phyloP scores from a whole-genome alignment of 1,140 invertebrate genomes.

The Drosophila bocki region DNA sequence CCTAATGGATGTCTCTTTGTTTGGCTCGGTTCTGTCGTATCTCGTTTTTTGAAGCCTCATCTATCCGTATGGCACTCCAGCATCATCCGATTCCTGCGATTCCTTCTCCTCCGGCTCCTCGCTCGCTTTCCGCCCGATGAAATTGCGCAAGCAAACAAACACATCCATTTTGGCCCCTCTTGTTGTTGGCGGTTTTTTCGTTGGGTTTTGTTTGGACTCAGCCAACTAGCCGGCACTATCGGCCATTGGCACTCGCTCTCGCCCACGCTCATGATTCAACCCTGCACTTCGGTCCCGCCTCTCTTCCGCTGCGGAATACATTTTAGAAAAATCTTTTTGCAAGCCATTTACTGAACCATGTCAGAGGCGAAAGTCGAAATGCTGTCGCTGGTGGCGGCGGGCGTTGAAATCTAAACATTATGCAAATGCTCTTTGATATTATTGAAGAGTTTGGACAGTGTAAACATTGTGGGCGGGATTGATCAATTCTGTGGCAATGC shows the following conservation, averaged over 20 bases:
- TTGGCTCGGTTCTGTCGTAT: conserved; percentile 66
- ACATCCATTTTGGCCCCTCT: conserved; percentile 49
- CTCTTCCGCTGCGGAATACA: conserved; percentile 35
- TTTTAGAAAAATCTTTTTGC: conserved; percentile 51
- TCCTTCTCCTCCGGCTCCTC: not conserved
- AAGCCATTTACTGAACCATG: conserved; percentile 44
- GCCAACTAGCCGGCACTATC: conserved; percentile 60
- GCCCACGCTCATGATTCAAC: conserved; percentile 17
- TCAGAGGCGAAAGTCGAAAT: conserved; percentile 41
- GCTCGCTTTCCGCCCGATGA: conserved; percentile 26
- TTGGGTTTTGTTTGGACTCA: conserved; percentile 39
- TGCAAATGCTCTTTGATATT: conserved; percentile 55
- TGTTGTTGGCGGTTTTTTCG: conserved; percentile 32
- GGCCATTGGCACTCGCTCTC: conserved; percentile 55
- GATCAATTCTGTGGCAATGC: conserved; percentile 36
- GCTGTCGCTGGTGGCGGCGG: conserved; percentile 12
- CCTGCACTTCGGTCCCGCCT: conserved; percentile 4
- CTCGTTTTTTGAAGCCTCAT: conserved; percentile 74
- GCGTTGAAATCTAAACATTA: conserved; percentile 51
- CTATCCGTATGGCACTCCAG: conserved; percentile 40
- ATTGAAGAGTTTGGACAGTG: conserved; percentile 41
- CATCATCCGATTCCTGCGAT: conserved; percentile 30
- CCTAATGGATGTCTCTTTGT: conserved; percentile 69
- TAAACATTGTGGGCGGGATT: conserved; percentile 39
- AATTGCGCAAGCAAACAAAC: conserved; percentile 73